Base-by-base conservation (phyloP, 2,113 vertebrate genomes). In the Dasyprocta punctata region DNA sequence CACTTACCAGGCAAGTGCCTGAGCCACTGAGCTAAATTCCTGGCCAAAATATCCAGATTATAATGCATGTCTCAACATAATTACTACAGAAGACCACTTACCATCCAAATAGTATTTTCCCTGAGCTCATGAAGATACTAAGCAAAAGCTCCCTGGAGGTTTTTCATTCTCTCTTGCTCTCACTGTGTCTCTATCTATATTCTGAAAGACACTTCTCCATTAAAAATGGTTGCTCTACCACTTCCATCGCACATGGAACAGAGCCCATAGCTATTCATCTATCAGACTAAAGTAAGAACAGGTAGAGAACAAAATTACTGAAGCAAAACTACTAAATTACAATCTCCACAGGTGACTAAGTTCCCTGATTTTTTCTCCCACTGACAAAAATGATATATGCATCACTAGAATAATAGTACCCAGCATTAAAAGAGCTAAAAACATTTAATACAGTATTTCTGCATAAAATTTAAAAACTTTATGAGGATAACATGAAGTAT, bases 391-490 rank as follows among this genome's bases (percentile, higher is more conserved):
- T 69, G 13, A 82, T 33, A 81, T 8, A 77, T 12, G 54, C 47
- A 95, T 86, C 54, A 89, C 61, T 94, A 89, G 92, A 93, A 88
- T 33, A 92, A 88, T 24, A 95, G 54, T 87, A 52, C 2, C 17
- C 12, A 16, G 41, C 28, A 75, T 12, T 84, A 11, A 41, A 19
- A 92, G 22, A n/a, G n/a, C 49, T 60, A 80, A 86, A 90, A 58
- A 78, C 63, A 82, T 75, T 90, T 88, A 56, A 82, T 82, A 95
- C 1, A 65, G 36, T 22, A 95, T 94, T 96, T 60, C 41, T 38
- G 90, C 22, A 65, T 67, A 88, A 73, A 60, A 87, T 69, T 81
- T 84, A 67, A 92, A 90, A 80, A 67, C 73, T 84, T 92, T 4
- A 56, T 92, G 58, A 85, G 81, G 41, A 86, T 13, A 87, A 94